phyloP scores from a whole-genome alignment of 1,140 invertebrate species.

The Nixonia krombeini region DNA sequence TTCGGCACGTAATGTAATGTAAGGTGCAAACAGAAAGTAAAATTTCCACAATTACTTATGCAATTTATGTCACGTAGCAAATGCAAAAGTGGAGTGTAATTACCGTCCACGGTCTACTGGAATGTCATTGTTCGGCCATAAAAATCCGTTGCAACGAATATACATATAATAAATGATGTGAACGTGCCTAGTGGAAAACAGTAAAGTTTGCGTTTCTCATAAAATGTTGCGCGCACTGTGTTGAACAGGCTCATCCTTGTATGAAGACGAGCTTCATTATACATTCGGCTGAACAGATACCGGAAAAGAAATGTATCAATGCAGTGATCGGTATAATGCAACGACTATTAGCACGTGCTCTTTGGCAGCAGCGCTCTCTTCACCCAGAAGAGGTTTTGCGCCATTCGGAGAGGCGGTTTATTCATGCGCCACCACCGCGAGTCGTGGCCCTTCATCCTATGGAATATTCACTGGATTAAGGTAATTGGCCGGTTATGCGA shows the following conservation, averaged over 20 bases:
- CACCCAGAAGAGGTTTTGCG: too few relatives aligned
- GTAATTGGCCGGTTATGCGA: conserved; percentile 64
- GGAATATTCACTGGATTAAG: conserved; percentile 71
- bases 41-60: too few relatives aligned
- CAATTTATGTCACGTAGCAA: too few relatives aligned
- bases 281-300: conserved; percentile 18
- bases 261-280: conserved; percentile 22
- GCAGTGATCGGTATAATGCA: conserved; percentile 2
- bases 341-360: background rate
- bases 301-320: conserved; percentile 20
- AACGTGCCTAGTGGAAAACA: background rate
- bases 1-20: too few relatives aligned
- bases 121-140: too few relatives aligned
- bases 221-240: conserved; percentile 28
- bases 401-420: background rate
- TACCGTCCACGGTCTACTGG: too few relatives aligned
- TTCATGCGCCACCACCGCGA: conserved; percentile 6
- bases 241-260: too few relatives aligned
- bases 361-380: background rate
- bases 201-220: conserved; percentile 9
- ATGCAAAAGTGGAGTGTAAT: too few relatives aligned
- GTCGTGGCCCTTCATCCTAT: conserved; percentile 56
- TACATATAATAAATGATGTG: conserved; percentile 1
- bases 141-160: background rate
- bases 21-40: too few relatives aligned